Evolutionary conservation across 2,888 invertebrate species (phyloP).

Genomic region (Nemurella pictetii): DNA sequence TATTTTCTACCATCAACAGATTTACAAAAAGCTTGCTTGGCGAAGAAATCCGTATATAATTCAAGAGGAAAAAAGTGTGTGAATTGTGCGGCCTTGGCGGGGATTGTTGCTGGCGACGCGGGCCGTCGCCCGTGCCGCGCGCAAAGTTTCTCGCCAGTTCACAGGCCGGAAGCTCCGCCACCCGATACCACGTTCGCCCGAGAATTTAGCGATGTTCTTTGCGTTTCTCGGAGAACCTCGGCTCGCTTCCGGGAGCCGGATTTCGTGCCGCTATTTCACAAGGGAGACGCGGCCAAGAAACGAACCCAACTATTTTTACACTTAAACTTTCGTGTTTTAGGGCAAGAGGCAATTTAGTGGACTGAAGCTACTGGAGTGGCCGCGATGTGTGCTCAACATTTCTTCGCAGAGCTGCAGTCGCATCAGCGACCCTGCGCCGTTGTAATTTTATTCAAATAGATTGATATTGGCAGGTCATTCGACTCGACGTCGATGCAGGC

Average conservation of each 20-base stretch:
- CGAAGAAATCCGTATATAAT: background rate
- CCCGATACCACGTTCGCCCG: background rate
- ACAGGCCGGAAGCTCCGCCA: background rate
- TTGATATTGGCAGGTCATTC: background rate
- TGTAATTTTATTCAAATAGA: background rate
- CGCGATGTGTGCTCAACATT: background rate
- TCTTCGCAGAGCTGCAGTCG: background rate
- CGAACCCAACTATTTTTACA: constrained; percentile 3
- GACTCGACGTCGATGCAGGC: background rate
- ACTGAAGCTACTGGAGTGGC: background rate
- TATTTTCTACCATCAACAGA: background rate
- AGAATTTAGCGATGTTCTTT: constrained; percentile 22
- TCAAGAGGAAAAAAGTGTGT: background rate
- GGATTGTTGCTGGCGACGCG: background rate
- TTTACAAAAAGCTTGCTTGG: background rate
- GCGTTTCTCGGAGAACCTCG: background rate
- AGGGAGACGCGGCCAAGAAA: background rate
- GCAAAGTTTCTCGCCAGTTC: background rate
- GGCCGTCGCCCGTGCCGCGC: background rate
- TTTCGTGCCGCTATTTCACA: background rate
- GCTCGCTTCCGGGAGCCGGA: background rate
- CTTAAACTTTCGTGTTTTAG: background rate
- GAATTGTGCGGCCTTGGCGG: background rate
- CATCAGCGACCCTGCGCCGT: background rate
- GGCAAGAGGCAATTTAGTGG: background rate